Evolutionary conservation across 2,888 invertebrate species (phyloP), one percentile per base, ranked within the genome.

Genomic region (Ophion ventricosus): DNA sequence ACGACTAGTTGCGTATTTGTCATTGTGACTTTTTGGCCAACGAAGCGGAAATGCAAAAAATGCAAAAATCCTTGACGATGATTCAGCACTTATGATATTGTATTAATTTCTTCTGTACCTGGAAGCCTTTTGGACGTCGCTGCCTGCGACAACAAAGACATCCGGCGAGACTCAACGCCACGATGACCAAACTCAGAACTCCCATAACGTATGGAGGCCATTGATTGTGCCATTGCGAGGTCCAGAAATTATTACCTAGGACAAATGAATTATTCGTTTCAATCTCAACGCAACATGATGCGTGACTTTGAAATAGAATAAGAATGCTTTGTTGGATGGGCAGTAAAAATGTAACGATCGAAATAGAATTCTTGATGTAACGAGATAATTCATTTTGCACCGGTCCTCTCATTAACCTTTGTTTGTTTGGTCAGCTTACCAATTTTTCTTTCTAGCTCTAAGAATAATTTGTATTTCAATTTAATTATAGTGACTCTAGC

Each of bases 81-180:
- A 74, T 43, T 63, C 26, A 11, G 43, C 26, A 61, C n/a, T 40
- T 5, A 8, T 61, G 20, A 20, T 57, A 10, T 43, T 61, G n/a
- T 14, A 23, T 70, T 35, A 3, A 25, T 57, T 20, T 72, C 56
- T 8, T 20, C 63, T 83, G 82, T 90, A 93, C 93, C 92, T 93
- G 90, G 87, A 93, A 93, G 80, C 93, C 93, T 87, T 92, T 93
- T 2, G 91, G 90, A 86, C 91, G 88, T 70, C 91, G 90, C 81
- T 91, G 90, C 85, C 90, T 90, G 54, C 90, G 90, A 82, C 93
- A 93, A 85, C 93, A 93, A 56, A 92, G 87, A 80, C 93, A 93
- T 69, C 93, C 93, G 10, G 90, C 89, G 10, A 93, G 87, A 76
- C 92, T 91, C 80, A 92, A 90, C 49, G 90, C 91, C 25, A 92